Evolutionary conservation across 2,797 vertebrate species (phyloP), one percentile per base, ranked within the genome.

Genomic region (Nyctibius grandis): DNA sequence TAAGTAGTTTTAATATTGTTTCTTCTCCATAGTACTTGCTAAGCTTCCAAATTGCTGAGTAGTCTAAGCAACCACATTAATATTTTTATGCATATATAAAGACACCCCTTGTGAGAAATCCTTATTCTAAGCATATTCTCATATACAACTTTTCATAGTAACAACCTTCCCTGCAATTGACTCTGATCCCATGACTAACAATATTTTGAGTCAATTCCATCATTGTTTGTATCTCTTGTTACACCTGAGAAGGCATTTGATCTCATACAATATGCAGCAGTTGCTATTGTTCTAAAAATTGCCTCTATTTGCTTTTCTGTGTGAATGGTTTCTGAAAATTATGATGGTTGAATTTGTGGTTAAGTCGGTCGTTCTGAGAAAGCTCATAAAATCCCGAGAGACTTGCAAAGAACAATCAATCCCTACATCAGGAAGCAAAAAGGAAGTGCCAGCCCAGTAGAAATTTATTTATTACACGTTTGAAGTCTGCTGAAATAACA

Each of bases 361-460:
- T 84, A 92, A 93, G 94, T 96, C 73, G 87, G 94, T 97, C 91
- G 73, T 97, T 97, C 95, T 86, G 81, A 96, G 90, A 97, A 97
- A 97, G 91, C 75, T 91, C 61, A 90, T 48, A 87, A 92, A 93
- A 91, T 97, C 98, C 97, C 88, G 0, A 51, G 96, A 94, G 97
- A 95, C 61, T 88, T 77, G 73, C 93, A 95, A 96, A 96, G 97
- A 98, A 98, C 98, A 98, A 98, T 97, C 95, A 95, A 95, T 93
- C 85, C 75, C 90, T 96, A 93, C 84, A 97, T 96, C 97, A 98
- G 98, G 98, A 98, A 98, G 97, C 96, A 96, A 98, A 96, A 96
- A 97, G 98, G 98, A 98, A 98, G 96, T 97, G 94, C 97, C 96
- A 98, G 95, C 97, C 97, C 98, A 98, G 90, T 98, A 97, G 97